These are phyloP conservation scores for Eupithecia exiguata DNA, from an alignment of 2,888 invertebrate genomes.

Conservation along the genomic window DNA sequence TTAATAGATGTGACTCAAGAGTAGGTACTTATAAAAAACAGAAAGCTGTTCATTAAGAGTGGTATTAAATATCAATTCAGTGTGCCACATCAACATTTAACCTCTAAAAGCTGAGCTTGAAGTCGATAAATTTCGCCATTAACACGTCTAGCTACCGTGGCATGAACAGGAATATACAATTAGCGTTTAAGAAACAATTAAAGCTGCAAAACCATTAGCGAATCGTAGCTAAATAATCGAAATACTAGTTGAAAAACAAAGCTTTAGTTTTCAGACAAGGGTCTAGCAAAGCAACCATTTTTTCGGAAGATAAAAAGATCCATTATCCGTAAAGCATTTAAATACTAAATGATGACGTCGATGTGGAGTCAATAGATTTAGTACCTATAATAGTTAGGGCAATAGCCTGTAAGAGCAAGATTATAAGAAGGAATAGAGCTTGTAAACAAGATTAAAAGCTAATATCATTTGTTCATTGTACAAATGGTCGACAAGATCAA, in stretches of 20 bases:
- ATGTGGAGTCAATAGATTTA: background rate
- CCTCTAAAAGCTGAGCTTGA: constrained; percentile 1
- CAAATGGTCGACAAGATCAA: constrained; percentile 55
- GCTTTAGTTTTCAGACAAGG: constrained; percentile 25
- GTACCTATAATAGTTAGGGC: background rate
- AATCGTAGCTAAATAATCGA: constrained; percentile 62
- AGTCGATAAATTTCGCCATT: constrained; percentile 60
- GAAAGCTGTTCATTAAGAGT: background rate
- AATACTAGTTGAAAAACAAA: constrained; percentile 29
- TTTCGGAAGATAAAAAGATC: background rate
- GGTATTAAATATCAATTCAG: background rate
- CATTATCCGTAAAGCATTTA: background rate
- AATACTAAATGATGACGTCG: background rate
- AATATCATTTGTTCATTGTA: constrained; percentile 52
- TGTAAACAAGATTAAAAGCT: constrained; percentile 45
- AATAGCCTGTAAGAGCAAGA: constrained; percentile 18
- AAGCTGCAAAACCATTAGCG: constrained; percentile 64
- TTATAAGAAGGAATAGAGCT: constrained; percentile 36
- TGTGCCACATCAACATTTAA: constrained; percentile 9
- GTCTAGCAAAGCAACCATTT: background rate
- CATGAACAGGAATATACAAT: constrained; percentile 61
- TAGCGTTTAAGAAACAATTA: constrained; percentile 75
- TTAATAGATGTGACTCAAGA: too few relatives aligned
- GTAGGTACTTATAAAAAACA: background rate
- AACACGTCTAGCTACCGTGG: constrained; percentile 54